phyloP scores from a whole-genome alignment of 1,140 invertebrate species.

The Limonius californicus region DNA sequence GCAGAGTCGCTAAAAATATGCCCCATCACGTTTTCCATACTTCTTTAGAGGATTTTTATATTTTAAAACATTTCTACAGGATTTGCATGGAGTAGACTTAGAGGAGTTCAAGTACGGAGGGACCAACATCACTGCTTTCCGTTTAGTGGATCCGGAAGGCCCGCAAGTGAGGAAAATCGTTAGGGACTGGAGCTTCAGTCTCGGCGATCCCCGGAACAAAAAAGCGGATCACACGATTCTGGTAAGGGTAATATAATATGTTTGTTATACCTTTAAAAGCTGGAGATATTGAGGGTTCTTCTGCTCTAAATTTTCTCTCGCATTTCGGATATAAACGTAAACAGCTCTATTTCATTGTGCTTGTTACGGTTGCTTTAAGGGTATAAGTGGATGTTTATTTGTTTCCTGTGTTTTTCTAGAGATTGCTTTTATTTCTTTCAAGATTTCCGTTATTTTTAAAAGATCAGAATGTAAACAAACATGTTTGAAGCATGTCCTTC shows the following conservation, averaged over 20 bases:
- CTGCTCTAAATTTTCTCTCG: background rate
- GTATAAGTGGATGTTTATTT: background rate
- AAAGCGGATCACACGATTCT: constrained; percentile 27
- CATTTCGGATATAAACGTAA: background rate
- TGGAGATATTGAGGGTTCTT: background rate
- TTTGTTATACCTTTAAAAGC: background rate
- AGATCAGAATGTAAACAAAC: background rate
- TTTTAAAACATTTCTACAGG: constrained; percentile 52
- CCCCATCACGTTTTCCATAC: constrained; percentile 3
- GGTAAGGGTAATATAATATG: constrained; percentile 12
- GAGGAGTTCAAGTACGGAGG: constrained; percentile 92
- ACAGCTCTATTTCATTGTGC: background rate
- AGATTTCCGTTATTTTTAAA: background rate
- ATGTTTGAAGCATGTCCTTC: background rate
- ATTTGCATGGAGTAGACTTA: constrained; percentile 84
- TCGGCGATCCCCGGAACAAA: constrained; percentile 31
- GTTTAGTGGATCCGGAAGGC: constrained; percentile 75
- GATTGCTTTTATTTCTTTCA: background rate
- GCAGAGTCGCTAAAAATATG: background rate
- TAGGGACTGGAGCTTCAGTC: constrained; percentile 64
- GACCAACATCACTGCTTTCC: constrained; percentile 88
- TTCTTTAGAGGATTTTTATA: background rate
- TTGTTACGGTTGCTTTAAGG: background rate
- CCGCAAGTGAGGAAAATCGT: constrained; percentile 70
- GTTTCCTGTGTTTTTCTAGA: background rate